Evolutionary conservation across 1,140 invertebrate species (phyloP).

Genomic region (Diuraphis noxia): DNA sequence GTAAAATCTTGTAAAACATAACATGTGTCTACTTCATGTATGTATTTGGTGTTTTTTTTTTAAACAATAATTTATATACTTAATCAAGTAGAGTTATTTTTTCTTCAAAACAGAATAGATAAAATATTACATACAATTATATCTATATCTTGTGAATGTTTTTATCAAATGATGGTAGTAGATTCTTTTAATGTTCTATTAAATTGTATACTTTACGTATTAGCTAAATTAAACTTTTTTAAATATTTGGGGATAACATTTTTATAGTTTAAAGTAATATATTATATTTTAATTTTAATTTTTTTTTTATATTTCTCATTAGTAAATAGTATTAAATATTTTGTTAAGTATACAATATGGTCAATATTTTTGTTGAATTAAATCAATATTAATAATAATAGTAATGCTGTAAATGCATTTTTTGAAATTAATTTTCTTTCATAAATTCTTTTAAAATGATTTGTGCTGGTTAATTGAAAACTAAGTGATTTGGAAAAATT

Average conservation of each 20-base stretch:
- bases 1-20: neutral
- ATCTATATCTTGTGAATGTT: neutral
- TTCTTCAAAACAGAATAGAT: neutral
- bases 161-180: neutral
- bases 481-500: neutral
- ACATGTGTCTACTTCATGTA: neutral
- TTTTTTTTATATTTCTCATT: neutral
- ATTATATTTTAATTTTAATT: neutral
- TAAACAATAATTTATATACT: too few relatives aligned
- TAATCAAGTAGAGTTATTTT: neutral
- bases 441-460: neutral
- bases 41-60: too few relatives aligned
- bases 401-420: neutral
- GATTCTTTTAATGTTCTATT: neutral
- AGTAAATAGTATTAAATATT: neutral
- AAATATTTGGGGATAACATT: neutral
- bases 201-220: neutral
- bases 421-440: neutral
- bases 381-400: too few relatives aligned
- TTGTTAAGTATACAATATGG: neutral
- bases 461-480: neutral
- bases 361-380: neutral
- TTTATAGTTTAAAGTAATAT: neutral
- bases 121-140: neutral
- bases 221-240: neutral